A percentile compares a stretch with the other conserved stretches of the same genome.
Evolutionary conservation across 2,797 vertebrate species (phyloP).

Genomic region (Huso huso): DNA sequence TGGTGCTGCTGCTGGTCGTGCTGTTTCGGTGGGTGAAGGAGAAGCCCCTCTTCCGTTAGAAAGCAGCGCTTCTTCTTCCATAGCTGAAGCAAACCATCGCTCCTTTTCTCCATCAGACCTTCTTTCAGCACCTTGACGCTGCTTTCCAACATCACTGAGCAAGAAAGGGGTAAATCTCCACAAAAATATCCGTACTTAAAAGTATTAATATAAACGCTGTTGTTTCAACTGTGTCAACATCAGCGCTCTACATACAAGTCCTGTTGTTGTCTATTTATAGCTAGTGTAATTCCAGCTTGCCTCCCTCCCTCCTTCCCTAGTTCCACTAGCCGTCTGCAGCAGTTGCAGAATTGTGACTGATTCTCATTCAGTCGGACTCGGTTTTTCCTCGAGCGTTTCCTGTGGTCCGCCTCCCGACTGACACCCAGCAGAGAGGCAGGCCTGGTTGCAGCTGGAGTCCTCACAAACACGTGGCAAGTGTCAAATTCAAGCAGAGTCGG

Average conservation of each 20-base stretch:
- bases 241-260: constrained; percentile 14
- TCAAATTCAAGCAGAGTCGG: constrained; percentile 4
- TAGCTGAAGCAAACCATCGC: constrained; percentile 91
- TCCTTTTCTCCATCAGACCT: constrained; percentile 89
- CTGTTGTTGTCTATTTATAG: constrained; percentile 32
- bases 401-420: constrained; percentile 37
- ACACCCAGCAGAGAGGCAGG: constrained; percentile 49
- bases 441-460: constrained; percentile 27
- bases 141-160: constrained; percentile 71
- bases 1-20: constrained; percentile 54
- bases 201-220: too few relatives aligned
- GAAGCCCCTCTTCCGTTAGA: constrained; percentile 87
- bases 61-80: constrained; percentile 97
- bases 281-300: not conserved
- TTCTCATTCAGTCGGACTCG: constrained; percentile 24
- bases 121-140: constrained; percentile 81
- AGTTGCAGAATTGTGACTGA: constrained; percentile 22
- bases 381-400: constrained; percentile 21
- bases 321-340: constrained; percentile 8
- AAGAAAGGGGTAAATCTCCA: constrained; percentile 14
- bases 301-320: constrained; percentile 19
- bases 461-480: constrained; percentile 2
- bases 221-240: constrained; percentile 22
- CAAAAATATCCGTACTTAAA: constrained; percentile 1
- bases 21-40: constrained; percentile 81